Base-by-base conservation (phyloP, 2,113 vertebrate species). In the Daboia siamensis region DNA sequence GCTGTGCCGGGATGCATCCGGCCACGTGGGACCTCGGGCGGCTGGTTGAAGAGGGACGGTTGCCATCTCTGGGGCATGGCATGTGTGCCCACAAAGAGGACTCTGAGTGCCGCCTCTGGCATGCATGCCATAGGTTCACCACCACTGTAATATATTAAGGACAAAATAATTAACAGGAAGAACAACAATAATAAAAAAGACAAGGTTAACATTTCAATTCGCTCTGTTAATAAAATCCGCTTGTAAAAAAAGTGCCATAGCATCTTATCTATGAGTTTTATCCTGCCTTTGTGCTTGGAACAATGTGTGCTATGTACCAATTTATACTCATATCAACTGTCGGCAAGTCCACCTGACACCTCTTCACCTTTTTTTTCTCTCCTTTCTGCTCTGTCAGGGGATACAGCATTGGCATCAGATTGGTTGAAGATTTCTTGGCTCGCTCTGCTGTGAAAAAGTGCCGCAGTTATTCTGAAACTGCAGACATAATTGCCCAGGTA, bases 381-480 rank as follows among this genome's bases (percentile, higher is more conserved):
- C 21, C 44, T 80, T 46, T 90, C 91, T 57, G 10, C 89, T 89
- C 92, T 26, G n/a, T 55, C 93, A 98, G 98, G 98, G 98, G 98
- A 51, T 97, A 98, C 0, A 85, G 94, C 91, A 98, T 98, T 89
- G 98, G 98, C 2, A 44, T 97, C 52, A 94, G 98, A 44, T 96
- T 98, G 74, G 93, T 98, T 20, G 98, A 98, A 95, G 98, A 98
- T 86, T 98, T 98, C 95, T 94, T 98, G 95, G 98, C 98, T 94
- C 97, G 91, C 86, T 97, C 98, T 54, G 96, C 96, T 89, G 96
- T 98, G 93, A 97, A 94, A 91, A 97, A 97, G 93, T 98, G 98
- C 92, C 97, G 96, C 46, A 98, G 97, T 95, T 98, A 98, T 80
- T 97, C 97, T 91, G 98, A 98, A 97, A 98, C 98, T 0, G 74